Percentiles rank a stretch among this genome's conserved stretches.
phyloP scores from a whole-genome alignment of 2,888 invertebrate genomes.

The Dichetophora obliterata region DNA sequence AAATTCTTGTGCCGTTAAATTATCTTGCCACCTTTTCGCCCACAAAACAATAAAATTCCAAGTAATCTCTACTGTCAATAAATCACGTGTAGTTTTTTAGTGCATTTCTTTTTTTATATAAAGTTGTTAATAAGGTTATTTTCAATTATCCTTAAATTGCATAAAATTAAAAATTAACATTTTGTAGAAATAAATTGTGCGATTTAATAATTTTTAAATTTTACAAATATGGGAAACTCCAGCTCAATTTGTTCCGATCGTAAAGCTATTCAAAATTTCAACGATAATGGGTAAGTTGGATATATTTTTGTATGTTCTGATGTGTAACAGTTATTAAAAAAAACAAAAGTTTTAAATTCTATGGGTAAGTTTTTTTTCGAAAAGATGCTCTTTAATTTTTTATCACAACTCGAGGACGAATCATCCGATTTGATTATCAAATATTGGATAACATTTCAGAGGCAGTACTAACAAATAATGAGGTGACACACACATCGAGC shows the following conservation, averaged over 20 bases:
- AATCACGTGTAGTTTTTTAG: neutral
- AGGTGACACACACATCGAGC: too few species aligned
- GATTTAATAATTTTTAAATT: too few species aligned
- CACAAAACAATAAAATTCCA: neutral
- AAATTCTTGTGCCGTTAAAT: neutral
- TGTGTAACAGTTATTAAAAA: too few species aligned
- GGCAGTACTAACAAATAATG: too few species aligned
- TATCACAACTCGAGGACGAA: too few species aligned
- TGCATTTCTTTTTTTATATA: too few species aligned
- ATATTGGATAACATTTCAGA: too few species aligned
- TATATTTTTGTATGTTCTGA: neutral
- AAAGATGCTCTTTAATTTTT: too few species aligned
- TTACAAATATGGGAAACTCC: conserved; percentile 64
- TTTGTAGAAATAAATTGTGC: neutral
- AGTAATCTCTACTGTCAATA: neutral
- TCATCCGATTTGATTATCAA: too few species aligned
- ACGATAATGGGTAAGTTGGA: conserved; percentile 62
- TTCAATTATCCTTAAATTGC: too few species aligned
- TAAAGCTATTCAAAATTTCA: conserved; percentile 59
- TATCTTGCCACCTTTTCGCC: neutral
- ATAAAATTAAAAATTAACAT: neutral
- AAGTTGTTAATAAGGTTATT: neutral
- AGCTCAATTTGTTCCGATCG: conserved; percentile 67
- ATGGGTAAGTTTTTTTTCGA: too few species aligned
- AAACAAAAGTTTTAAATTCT: too few species aligned